Evolutionary conservation across 1,140 invertebrate species (phyloP).

Genomic region (Sycophaga agraensis): DNA sequence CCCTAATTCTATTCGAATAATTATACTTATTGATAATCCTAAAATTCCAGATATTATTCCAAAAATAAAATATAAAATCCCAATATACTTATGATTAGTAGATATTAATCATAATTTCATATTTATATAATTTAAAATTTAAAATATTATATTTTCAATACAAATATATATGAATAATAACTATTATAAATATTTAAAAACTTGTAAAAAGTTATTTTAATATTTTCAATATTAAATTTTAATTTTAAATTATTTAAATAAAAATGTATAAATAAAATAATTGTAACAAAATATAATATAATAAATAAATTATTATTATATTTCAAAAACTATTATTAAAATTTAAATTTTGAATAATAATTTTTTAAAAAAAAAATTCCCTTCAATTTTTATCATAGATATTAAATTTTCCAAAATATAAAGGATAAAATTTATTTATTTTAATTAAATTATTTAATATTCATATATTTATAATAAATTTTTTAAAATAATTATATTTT

Average conservation of each 20-base stretch:
- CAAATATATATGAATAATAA: conserved; percentile 34
- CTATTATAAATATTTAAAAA: not conserved
- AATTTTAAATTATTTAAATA: no score
- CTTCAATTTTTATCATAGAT: no score
- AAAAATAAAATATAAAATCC: conserved; percentile 74
- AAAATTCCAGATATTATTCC: conserved; percentile 68
- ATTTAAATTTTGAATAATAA: conserved; percentile 45
- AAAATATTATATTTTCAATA: conserved; percentile 33
- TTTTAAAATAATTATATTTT: conserved; percentile 23
- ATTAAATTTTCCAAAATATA: no score
- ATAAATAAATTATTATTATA: no score
- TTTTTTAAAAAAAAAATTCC: no score
- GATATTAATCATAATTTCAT: conserved; percentile 61
- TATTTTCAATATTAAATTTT: no score
- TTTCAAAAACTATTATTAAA: conserved; percentile 20
- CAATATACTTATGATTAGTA: conserved; percentile 70
- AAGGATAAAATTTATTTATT: no score
- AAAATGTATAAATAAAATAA: no score
- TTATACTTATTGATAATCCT: conserved; percentile 64
- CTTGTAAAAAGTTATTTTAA: conserved; percentile 27
- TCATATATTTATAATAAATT: conserved; percentile 33
- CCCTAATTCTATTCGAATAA: conserved; percentile 68
- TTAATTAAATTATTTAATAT: no score
- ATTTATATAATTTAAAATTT: conserved; percentile 47
- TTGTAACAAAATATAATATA: no score